Evolutionary conservation across 2,113 vertebrate species (phyloP), one percentile per base, ranked within the genome.

Genomic region (Neofelis nebulosa): DNA sequence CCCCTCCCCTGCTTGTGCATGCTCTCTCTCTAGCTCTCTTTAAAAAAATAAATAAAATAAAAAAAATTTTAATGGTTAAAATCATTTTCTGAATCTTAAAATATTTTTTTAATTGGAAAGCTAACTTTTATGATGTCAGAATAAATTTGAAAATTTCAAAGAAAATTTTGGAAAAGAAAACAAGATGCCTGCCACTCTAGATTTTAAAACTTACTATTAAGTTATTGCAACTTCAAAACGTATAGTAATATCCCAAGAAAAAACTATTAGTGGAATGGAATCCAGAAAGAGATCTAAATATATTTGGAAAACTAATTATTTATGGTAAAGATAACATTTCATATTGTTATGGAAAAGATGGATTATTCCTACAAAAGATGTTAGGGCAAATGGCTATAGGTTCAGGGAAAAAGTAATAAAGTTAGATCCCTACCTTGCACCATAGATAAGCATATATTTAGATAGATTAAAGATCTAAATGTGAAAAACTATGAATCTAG

Each of bases 81-180:
- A 61, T 61, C 7, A 61, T 61, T 61, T 61, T 61, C 57, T 95
- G 66, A 89, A 91, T 91, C 16, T 33, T 76, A 71, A 81, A 96
- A 79, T 7, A 10, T 33, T 89, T 74, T 92, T 96, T 55, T 63
- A 94, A 61, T 29, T 78, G 31, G 57, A 93, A 96, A 83, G 93
- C 9, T 63, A 27, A 91, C 66, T 96, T 92, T 90, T 91, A 83
- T 69, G 33, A 65, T 15, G 2, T 85, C 66, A 65, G 31, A 94
- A 82, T 76, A 94, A 76, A 96, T 74, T 88, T 87, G 31, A 94
- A 96, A 94, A 94, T 87, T 63, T 79, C 52, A 76, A 69, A 89
- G 50, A 89, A 82, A 89, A 50, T 4, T 84, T 91, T 74, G 21
- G 48, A 81, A 69, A 89, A 81, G 9, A 69, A 87, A 71, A 63